A percentile compares a stretch with the other conserved stretches of the same genome.
Conservation (phyloP, 2,113 vertebrate species). For the Arvicanthis niloticus region DNA sequence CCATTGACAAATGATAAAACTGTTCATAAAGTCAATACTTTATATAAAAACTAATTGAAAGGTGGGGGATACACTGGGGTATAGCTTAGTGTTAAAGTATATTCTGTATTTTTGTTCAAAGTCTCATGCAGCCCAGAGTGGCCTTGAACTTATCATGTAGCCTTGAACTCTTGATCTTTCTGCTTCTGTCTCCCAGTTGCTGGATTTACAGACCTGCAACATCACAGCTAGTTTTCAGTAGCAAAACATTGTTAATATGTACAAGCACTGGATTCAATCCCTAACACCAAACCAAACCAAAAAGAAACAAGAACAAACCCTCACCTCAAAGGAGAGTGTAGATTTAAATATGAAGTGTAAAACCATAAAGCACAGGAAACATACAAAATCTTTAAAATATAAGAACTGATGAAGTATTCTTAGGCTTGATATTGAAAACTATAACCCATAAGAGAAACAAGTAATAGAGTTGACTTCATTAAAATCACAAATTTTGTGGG, state of each 20-base stretch:
- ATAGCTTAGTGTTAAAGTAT: neutral
- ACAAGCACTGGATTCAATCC: neutral
- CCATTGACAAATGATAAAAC: neutral
- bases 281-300: neutral
- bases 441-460: conserved; percentile 1
- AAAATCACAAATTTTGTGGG: neutral
- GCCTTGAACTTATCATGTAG: neutral
- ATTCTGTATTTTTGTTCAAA: neutral
- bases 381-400: neutral
- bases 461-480: conserved; percentile 7
- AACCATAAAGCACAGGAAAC: conserved; percentile 22
- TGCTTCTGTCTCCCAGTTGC: neutral
- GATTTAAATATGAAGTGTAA: conserved; percentile 58
- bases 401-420: conserved; percentile 17
- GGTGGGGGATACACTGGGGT: neutral
- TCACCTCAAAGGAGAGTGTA: conserved; percentile 30
- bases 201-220: neutral
- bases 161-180: neutral
- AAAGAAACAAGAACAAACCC: too few relatives aligned
- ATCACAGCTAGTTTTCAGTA: neutral
- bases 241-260: neutral
- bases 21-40: neutral
- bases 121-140: neutral
- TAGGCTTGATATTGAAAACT: conserved; percentile 25
- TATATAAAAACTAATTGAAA: conserved; percentile 47